These are phyloP conservation scores for Bombus balteatus DNA, from an alignment of 1,140 invertebrate genomes.

Conservation along the genomic window DNA sequence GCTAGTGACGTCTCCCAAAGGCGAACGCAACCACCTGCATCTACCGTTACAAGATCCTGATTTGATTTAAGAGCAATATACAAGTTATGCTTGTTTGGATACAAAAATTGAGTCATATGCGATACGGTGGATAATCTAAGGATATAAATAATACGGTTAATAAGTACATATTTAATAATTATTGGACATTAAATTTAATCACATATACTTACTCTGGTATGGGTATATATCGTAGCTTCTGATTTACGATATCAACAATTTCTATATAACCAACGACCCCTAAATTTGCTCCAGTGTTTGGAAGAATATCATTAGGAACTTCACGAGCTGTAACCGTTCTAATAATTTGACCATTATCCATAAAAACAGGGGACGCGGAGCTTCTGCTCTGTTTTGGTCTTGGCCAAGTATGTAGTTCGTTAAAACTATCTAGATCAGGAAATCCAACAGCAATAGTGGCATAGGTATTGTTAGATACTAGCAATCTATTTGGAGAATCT, in stretches of 20 bases:
- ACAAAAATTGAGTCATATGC: conserved; percentile 73
- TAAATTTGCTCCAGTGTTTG: conserved; percentile 56
- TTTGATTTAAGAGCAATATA: conserved; percentile 72
- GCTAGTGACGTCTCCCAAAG: conserved; percentile 85
- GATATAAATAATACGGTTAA: conserved; percentile 5
- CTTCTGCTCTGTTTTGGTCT: conserved; percentile 62
- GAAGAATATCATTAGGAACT: conserved; percentile 67
- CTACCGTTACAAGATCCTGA: conserved; percentile 84
- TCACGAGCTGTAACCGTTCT: conserved; percentile 72
- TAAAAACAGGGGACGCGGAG: conserved; percentile 72
- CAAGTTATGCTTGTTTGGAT: conserved; percentile 78
- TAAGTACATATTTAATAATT: neutral
- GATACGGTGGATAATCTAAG: conserved; percentile 70
- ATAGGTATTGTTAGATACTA: conserved; percentile 79
- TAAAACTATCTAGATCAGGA: conserved; percentile 82
- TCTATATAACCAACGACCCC: conserved; percentile 83
- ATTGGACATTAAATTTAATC: conserved; percentile 1
- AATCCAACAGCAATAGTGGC: conserved; percentile 83
- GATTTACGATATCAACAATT: conserved; percentile 83
- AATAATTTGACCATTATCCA: conserved; percentile 78
- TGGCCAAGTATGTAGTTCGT: conserved; percentile 74
- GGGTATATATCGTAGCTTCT: conserved; percentile 85
- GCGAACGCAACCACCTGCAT: conserved; percentile 84
- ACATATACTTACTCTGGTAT: conserved; percentile 82
- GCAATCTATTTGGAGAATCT: conserved; percentile 82